Base-by-base conservation (phyloP, 2,113 vertebrate genomes). In the Amia ocellicauda region DNA sequence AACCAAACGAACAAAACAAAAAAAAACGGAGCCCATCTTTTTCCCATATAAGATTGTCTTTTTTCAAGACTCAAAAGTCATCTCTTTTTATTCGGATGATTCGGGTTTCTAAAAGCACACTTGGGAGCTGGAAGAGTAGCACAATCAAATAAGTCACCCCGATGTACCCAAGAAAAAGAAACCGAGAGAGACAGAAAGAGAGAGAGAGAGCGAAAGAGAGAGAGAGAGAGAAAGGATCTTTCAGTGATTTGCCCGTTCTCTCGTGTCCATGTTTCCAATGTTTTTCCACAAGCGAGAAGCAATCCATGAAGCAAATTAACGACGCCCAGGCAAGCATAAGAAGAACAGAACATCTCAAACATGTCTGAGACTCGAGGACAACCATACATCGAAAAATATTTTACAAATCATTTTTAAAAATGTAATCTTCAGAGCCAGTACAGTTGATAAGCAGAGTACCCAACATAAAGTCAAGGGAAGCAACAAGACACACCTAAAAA, bases 41-140 rank as follows among this genome's bases (percentile, higher is more conserved):
- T 68, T 79, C 78, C 78, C 76, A 78, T 81, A 83, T 80, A 82
- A 82, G 83, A 80, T 9, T 31, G 79, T 83, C 79, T 80, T 79
- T 56, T 53, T 27, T 26, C 24, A 26, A 9, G 17, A 26, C 23
- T 53, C 17, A 56, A 56, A 29, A 56, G 4, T 1, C 5, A 9
- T 13, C 17, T 56, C 9, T 56, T 55, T 29, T 53, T 53, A 53
- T 53, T 53, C 23, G 20, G 51, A 56, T 31, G 24, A 56, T 56
- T 56, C n/a, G 22, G 31, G 31, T 36, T 11, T 36, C 31, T 11
- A 36, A 11, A 23, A 60, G 28, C 63, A 57, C n/a, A 22, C 51
- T 52, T 20, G 50, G 70, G 65, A 53, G 43, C 45, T 73, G n/a
- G 42, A 54, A 7, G 31, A 36, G 31, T 36, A 36, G 31, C 45